Evolutionary conservation across 2,888 invertebrate species (phyloP).

Genomic region (Sericinus montela): DNA sequence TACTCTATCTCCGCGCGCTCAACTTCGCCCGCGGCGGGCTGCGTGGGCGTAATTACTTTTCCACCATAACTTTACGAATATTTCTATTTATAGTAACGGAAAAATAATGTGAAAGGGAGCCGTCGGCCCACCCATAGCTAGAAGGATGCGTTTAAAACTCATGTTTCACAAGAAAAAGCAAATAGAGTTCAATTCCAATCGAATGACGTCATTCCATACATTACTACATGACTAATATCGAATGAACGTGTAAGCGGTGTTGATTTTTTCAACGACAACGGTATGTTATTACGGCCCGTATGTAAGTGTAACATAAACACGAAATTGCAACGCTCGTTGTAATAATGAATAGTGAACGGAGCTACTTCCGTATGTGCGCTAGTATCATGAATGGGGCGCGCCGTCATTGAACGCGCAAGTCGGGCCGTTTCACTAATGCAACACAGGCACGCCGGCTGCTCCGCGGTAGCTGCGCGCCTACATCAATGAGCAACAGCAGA

Average conservation of each 20-base stretch:
- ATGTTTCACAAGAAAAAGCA: slow-evolving; percentile 8
- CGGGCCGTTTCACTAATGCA: slow-evolving; percentile 42
- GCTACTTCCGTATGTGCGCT: slow-evolving; percentile 43
- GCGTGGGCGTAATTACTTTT: slow-evolving; percentile 54
- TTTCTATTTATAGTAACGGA: slow-evolving; percentile 59
- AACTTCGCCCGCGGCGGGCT: slow-evolving; percentile 14
- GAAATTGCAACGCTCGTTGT: slow-evolving; percentile 31
- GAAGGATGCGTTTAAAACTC: slow-evolving; percentile 21
- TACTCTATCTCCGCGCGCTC: neutral
- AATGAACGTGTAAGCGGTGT: neutral
- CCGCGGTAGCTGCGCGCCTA: slow-evolving; percentile 11
- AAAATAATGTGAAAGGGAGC: slow-evolving; percentile 52
- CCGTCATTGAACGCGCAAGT: slow-evolving; percentile 47
- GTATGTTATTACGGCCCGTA: slow-evolving; percentile 16
- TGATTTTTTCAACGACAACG: slow-evolving; percentile 5
- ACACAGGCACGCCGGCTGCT: slow-evolving; percentile 37
- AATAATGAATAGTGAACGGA: slow-evolving; percentile 49
- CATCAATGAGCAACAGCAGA: slow-evolving; percentile 21
- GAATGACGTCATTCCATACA: slow-evolving; percentile 19
- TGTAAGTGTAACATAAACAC: slow-evolving; percentile 18
- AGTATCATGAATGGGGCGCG: slow-evolving; percentile 54
- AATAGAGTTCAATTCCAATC: slow-evolving; percentile 9
- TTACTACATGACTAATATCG: slow-evolving; percentile 21
- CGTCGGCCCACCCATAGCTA: slow-evolving; percentile 35
- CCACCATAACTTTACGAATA: slow-evolving; percentile 55